phyloP scores from a whole-genome alignment of 2,888 invertebrate species.

The Norana najaformis region DNA sequence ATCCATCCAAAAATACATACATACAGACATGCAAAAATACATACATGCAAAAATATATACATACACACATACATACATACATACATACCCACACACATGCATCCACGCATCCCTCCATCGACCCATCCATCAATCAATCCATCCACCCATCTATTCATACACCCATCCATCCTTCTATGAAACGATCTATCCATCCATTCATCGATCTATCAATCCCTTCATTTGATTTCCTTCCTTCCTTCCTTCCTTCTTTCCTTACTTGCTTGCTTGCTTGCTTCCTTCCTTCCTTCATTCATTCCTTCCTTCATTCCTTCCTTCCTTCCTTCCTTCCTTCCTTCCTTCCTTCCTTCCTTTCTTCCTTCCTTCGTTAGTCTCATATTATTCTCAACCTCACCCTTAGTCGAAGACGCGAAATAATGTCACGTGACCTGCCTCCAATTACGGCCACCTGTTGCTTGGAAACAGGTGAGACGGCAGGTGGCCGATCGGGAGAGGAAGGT shows the following conservation, averaged over 20 bases:
- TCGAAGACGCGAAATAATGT: not conserved
- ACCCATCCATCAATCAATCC: not conserved
- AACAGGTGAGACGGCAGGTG: too few species aligned
- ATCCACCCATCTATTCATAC: not conserved
- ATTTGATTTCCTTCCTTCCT: not conserved
- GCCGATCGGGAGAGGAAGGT: too few species aligned
- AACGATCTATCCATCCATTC: too few species aligned
- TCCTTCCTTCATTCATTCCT: not conserved
- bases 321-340: not conserved
- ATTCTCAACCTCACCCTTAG: too few species aligned
- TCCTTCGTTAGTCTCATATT: not conserved
- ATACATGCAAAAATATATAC: not conserved
- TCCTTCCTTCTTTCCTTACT: not conserved
- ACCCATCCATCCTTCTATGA: too few species aligned
- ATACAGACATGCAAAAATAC: not conserved
- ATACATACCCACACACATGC: not conserved
- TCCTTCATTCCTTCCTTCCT: not conserved
- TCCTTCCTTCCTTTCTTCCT: not conserved
- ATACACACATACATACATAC: not conserved
- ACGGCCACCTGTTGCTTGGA: too few species aligned
- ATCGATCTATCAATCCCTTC: too few species aligned
- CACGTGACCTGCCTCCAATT: not conserved
- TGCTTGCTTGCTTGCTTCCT: not conserved
- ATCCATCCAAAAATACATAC: not conserved
- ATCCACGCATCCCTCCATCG: not conserved